phyloP scores from a whole-genome alignment of 2,797 vertebrate species.

The Rhinichthys osculus region DNA sequence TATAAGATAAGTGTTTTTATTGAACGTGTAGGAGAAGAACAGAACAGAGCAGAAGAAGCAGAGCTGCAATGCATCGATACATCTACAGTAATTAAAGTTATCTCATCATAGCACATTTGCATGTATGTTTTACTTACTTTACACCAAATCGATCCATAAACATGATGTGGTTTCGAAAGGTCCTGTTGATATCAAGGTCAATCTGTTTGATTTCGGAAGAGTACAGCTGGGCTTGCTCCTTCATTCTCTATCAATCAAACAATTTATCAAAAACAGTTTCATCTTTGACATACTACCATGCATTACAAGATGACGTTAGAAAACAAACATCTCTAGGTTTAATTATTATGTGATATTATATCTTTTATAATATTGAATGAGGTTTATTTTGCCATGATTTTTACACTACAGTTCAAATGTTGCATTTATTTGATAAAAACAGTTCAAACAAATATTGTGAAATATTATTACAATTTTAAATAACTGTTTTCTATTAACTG shows the following conservation, averaged over 20 bases:
- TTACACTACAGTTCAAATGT: not conserved
- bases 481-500: not conserved
- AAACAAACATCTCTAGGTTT: not conserved
- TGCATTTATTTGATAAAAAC: not conserved
- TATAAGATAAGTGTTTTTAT: not conserved
- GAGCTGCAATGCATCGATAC: not conserved
- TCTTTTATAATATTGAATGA: not conserved
- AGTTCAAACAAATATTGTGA: not conserved
- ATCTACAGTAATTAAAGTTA: too few relatives aligned
- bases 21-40: not conserved
- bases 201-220: conserved; percentile 95
- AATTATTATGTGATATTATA: not conserved
- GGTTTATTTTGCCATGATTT: not conserved
- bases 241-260: conserved; percentile 85
- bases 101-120: not conserved
- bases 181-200: conserved; percentile 91
- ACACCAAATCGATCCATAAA: conserved; percentile 94
- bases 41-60: not conserved
- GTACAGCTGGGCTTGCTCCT: conserved; percentile 84
- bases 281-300: not conserved
- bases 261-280: not conserved
- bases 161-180: conserved; percentile 95
- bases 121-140: conserved; percentile 80
- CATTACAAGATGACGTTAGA: not conserved
- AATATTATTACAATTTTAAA: not conserved